Percentiles rank a stretch among this genome's conserved stretches.
Evolutionary conservation across 2,113 vertebrate species (phyloP).

Genomic region (Otocyon megalotis): DNA sequence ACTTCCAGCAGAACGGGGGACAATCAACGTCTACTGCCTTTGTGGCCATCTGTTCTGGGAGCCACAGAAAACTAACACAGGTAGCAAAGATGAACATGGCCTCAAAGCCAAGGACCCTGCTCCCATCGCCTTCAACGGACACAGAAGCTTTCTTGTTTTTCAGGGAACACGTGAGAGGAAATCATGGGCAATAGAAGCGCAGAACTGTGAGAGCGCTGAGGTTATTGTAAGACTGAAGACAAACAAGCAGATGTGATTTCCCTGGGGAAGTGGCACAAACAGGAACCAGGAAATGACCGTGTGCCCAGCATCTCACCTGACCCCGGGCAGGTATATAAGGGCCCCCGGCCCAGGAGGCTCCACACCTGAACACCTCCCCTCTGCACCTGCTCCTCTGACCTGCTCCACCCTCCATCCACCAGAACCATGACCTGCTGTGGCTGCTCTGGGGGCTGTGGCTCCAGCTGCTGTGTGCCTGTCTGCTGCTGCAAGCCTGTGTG

Average conservation of each 20-base stretch:
- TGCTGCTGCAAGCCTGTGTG: not conserved
- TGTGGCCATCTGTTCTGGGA: not conserved
- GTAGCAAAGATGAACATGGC: fast-evolving
- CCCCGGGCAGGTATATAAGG: not conserved
- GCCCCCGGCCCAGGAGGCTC: fast-evolving
- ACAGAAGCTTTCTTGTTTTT: not conserved
- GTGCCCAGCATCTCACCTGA: not conserved
- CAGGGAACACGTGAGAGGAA: not conserved
- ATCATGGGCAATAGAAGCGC: not conserved
- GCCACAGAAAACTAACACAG: not conserved
- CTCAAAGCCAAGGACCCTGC: fast-evolving
- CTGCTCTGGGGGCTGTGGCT: not conserved
- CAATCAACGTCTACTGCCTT: not conserved
- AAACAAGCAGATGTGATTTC: not conserved
- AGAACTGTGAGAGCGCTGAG: not conserved
- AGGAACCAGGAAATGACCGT: fast-evolving
- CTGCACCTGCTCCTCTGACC: not conserved
- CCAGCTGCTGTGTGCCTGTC: not conserved
- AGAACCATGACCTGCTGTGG: not conserved
- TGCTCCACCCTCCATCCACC: too few species aligned
- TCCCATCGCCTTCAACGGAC: fast-evolving
- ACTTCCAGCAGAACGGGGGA: not conserved
- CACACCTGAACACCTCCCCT: not conserved
- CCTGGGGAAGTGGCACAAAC: not conserved
- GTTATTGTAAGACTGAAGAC: not conserved